Conservation (phyloP, 2,888 invertebrate genomes). For the Harpagoxenus sublaevis region DNA sequence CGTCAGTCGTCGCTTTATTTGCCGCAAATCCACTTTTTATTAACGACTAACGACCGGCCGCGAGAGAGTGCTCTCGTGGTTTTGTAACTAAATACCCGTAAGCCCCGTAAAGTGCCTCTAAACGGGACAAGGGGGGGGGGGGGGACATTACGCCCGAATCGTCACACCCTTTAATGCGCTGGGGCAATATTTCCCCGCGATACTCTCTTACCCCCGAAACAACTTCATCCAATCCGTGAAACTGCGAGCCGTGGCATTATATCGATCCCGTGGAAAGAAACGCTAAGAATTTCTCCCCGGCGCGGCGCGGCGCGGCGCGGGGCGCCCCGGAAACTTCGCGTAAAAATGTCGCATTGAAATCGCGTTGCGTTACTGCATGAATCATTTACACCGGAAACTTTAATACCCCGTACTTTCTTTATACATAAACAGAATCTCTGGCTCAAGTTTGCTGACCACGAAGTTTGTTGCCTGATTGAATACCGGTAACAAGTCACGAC, state of each 20-base stretch:
- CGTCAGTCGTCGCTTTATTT: background rate
- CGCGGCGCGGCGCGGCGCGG: background rate
- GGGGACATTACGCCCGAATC: conserved; percentile 34
- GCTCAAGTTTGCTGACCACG: background rate
- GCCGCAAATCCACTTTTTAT: conserved; percentile 50
- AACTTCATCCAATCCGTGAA: conserved; percentile 32
- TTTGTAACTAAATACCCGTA: conserved; percentile 55
- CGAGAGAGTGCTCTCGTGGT: conserved; percentile 34
- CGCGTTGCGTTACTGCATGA: background rate
- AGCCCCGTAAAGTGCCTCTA: conserved; percentile 36
- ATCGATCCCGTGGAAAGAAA: conserved; percentile 46
- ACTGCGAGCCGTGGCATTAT: conserved; percentile 30
- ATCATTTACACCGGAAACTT: conserved; percentile 32
- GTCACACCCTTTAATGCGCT: conserved; percentile 50
- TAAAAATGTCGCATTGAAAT: conserved; percentile 26
- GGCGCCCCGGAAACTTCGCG: background rate
- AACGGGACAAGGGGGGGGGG: background rate
- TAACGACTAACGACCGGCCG: conserved; percentile 45
- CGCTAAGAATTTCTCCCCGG: background rate
- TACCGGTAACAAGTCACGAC: background rate
- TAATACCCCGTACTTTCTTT: conserved; percentile 8
- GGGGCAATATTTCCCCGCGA: conserved; percentile 48
- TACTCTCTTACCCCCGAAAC: conserved; percentile 1
- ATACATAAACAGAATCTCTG: conserved; percentile 11
- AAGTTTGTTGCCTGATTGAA: conserved; percentile 3